phyloP scores from a whole-genome alignment of 2,113 vertebrate genomes.

The Tricholaema leucomelas region DNA sequence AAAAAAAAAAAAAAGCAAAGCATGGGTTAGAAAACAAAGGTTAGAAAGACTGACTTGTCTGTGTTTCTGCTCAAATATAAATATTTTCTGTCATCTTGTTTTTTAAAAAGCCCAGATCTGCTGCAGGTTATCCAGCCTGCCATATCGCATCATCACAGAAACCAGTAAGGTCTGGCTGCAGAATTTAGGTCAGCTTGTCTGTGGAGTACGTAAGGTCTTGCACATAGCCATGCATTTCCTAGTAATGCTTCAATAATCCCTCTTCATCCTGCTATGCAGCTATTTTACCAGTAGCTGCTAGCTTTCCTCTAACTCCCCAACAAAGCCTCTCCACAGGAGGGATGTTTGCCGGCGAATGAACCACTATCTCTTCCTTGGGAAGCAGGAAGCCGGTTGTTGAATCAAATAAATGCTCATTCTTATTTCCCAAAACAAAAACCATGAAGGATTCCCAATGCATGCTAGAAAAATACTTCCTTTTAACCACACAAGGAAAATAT shows the following conservation, averaged over 20 bases:
- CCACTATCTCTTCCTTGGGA: constrained; percentile 37
- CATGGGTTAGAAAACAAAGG: neutral
- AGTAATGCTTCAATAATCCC: constrained; percentile 62
- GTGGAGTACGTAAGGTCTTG: constrained; percentile 24
- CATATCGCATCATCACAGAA: constrained; percentile 1
- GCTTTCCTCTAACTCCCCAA: neutral
- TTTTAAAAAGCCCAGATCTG: neutral
- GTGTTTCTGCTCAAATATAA: neutral
- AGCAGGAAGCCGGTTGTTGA: constrained; percentile 36
- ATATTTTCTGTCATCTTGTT: neutral
- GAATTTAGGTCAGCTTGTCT: constrained; percentile 65
- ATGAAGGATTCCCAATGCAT: neutral
- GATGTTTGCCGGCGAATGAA: neutral
- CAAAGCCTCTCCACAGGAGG: constrained; percentile 32
- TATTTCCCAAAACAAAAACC: constrained; percentile 4
- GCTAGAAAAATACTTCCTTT: neutral
- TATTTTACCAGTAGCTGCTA: constrained; percentile 18
- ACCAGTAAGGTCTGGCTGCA: constrained; percentile 18
- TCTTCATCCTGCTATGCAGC: constrained; percentile 15
- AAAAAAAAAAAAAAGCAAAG: neutral
- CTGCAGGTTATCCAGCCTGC: constrained; percentile 31
- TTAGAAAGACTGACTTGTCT: neutral
- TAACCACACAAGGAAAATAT: neutral
- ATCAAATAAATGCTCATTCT: constrained; percentile 10
- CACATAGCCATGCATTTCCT: constrained; percentile 21